These are phyloP conservation scores for Sebastolobus altivelis DNA, from an alignment of 2,797 vertebrate genomes.

Conservation along the genomic window DNA sequence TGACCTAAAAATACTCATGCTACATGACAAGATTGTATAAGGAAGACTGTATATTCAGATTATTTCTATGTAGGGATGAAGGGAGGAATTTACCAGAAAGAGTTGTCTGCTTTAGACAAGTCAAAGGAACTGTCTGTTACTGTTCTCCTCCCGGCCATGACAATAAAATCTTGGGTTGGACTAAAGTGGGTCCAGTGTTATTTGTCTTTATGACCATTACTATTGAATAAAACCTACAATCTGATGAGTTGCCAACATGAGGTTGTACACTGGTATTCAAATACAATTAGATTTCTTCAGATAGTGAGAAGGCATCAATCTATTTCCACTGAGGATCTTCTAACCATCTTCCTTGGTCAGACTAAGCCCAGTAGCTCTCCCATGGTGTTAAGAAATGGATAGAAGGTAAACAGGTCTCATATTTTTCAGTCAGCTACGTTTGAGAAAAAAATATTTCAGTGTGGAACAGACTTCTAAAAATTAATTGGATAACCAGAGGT, in stretches of 20 bases:
- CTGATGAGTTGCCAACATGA: not conserved
- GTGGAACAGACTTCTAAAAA: not conserved
- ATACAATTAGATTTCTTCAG: not conserved
- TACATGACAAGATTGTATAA: no score
- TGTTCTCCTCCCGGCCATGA: not conserved
- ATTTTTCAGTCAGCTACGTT: not conserved
- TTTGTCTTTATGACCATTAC: not conserved
- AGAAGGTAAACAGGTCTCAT: not conserved
- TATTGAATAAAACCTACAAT: not conserved
- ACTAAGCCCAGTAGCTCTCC: not conserved
- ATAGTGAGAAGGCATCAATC: not conserved
- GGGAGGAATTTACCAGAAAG: not conserved
- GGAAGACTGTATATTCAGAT: not conserved
- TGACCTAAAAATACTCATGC: not conserved
- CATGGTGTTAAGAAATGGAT: not conserved
- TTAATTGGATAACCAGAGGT: constrained; percentile 25
- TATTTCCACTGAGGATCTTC: not conserved
- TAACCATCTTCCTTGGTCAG: not conserved
- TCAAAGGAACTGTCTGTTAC: no score
- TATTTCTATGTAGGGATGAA: not conserved
- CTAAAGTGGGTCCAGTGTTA: not conserved
- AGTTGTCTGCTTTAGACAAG: no score
- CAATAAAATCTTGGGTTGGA: not conserved
- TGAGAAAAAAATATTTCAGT: constrained; percentile 8
- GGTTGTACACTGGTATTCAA: not conserved